Percentiles rank a stretch among this genome's conserved stretches.
phyloP scores from a whole-genome alignment of 2,888 invertebrate species.

The Oxystoma pomonae region DNA sequence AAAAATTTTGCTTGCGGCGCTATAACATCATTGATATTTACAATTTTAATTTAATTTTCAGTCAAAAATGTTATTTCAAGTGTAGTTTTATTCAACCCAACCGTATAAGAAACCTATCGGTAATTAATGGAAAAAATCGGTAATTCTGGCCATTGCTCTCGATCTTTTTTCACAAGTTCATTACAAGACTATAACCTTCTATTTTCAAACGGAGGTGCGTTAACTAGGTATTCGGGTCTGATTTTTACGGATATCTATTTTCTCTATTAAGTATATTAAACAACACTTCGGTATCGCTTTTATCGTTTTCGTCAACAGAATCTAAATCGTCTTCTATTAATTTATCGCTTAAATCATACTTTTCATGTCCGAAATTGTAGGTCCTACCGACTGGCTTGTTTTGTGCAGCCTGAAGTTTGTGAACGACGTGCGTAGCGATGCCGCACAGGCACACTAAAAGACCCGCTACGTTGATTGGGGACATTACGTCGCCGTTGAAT shows the following conservation, averaged over 20 bases:
- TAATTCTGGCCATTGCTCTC: no score
- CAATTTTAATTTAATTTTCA: no score
- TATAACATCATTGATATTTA: no score
- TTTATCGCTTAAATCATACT: slow-evolving; percentile 39
- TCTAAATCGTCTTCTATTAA: slow-evolving; percentile 35
- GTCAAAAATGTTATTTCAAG: no score
- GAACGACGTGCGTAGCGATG: slow-evolving; percentile 77
- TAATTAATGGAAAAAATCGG: no score
- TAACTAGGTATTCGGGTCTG: no score
- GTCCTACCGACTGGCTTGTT: slow-evolving; percentile 18
- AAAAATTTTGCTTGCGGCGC: no score
- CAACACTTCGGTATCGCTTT: slow-evolving; percentile 50
- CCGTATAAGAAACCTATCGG: no score
- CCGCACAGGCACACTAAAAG: slow-evolving; percentile 84
- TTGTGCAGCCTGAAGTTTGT: slow-evolving; percentile 52
- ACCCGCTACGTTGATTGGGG: slow-evolving; percentile 77
- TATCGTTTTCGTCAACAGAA: slow-evolving; percentile 40
- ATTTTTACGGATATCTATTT: slow-evolving; percentile 36
- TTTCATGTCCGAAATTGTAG: slow-evolving; percentile 34
- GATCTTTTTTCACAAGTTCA: no score
- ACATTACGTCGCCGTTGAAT: slow-evolving; percentile 82
- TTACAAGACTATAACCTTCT: no score
- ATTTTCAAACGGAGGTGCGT: no score
- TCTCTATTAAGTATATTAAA: slow-evolving; percentile 49
- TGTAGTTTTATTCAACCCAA: no score